A percentile compares a stretch with the other conserved stretches of the same genome.
These are phyloP conservation scores for Vombatus ursinus DNA, from an alignment of 2,113 vertebrate genomes.

Conservation along the genomic window DNA sequence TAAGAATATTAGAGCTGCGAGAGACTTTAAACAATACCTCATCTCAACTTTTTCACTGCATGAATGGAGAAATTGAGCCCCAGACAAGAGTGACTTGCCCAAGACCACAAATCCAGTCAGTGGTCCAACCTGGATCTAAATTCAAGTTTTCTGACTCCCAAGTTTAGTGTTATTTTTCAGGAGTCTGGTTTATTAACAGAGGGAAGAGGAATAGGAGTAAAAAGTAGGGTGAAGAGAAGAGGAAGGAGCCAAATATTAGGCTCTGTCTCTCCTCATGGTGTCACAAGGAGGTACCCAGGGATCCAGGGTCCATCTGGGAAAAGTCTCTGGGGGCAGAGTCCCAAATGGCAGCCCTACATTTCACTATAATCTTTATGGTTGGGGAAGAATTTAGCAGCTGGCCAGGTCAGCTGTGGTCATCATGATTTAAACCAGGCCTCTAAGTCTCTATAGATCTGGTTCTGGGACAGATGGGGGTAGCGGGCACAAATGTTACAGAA, in stretches of 20 bases:
- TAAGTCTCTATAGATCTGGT: slow-evolving; percentile 84
- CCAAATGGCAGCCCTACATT: background rate
- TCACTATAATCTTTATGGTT: background rate
- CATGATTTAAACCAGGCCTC: slow-evolving; percentile 81
- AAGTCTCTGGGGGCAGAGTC: background rate
- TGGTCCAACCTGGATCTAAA: background rate
- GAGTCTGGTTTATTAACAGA: background rate
- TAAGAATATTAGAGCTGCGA: background rate
- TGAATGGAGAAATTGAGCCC: background rate
- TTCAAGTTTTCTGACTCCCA: background rate
- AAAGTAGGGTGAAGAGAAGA: background rate
- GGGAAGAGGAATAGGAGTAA: background rate
- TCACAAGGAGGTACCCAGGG: background rate
- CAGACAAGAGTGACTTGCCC: background rate
- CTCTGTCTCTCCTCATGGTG: background rate
- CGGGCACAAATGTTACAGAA: slow-evolving; percentile 89
- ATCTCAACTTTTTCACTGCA: background rate
- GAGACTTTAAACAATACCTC: background rate
- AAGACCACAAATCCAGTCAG: background rate
- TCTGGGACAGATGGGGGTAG: slow-evolving; percentile 78
- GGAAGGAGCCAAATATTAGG: background rate
- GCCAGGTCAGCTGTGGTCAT: background rate
- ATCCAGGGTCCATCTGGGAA: background rate
- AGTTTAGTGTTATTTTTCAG: background rate
- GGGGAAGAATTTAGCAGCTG: background rate